Evolutionary conservation across 2,888 invertebrate genomes (phyloP).

Genomic region (Hofmannophila pseudospretella): DNA sequence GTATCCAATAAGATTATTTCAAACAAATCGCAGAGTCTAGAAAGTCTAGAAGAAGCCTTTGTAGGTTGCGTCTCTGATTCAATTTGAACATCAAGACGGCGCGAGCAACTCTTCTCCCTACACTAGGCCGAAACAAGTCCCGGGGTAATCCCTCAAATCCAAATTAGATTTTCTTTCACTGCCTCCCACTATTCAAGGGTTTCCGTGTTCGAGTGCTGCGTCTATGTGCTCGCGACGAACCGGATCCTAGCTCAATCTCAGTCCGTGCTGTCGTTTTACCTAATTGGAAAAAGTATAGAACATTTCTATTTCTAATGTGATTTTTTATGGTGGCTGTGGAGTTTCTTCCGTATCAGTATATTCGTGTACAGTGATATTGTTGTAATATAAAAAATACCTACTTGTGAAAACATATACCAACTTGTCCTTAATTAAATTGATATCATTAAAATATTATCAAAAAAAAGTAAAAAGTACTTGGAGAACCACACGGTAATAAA

Average conservation of each 20-base stretch:
- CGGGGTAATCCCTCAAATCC: conserved; percentile 74
- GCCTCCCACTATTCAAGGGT: conserved; percentile 66
- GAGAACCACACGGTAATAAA: neutral
- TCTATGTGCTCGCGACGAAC: conserved; percentile 16
- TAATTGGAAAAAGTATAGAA: conserved; percentile 44
- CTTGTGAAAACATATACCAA: too few relatives aligned
- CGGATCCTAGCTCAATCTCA: conserved; percentile 44
- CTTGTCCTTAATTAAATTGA: too few relatives aligned
- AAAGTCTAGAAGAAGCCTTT: too few relatives aligned
- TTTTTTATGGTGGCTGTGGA: too few relatives aligned
- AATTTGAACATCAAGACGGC: conserved; percentile 53
- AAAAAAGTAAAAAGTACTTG: too few relatives aligned
- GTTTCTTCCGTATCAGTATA: too few relatives aligned
- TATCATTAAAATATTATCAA: too few relatives aligned
- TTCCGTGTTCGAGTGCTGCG: conserved; percentile 29
- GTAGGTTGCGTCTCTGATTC: conserved; percentile 44
- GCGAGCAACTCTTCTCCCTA: conserved; percentile 40
- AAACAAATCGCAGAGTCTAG: conserved; percentile 38
- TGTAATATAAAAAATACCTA: too few relatives aligned
- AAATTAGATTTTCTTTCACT: conserved; percentile 76
- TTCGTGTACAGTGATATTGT: too few relatives aligned
- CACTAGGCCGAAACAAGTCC: conserved; percentile 73
- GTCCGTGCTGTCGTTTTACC: conserved; percentile 29
- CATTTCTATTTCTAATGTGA: too few relatives aligned
- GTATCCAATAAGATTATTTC: conserved; percentile 5